Evolutionary conservation across 1,140 invertebrate genomes (phyloP), one percentile per base, ranked within the genome.

Genomic region (Alviniconcha marisindica): DNA sequence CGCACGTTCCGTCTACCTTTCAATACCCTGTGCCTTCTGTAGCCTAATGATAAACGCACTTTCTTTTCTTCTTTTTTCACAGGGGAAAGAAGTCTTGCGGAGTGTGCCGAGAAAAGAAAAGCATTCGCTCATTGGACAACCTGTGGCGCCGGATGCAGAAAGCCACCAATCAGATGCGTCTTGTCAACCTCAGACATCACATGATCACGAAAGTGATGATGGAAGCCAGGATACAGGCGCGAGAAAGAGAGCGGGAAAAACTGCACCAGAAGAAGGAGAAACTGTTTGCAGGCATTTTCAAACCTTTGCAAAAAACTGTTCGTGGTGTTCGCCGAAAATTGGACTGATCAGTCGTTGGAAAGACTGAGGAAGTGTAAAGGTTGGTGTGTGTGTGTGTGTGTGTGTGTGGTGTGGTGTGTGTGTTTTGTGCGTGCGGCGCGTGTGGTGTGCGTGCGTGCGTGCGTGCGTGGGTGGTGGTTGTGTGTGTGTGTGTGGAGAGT

Each of bases 161-260:
- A 69, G 77, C 77, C 14, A 80, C 77, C 77, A 80, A 80, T 80
- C 77, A 80, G 77, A 80, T 80, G 77, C 54, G 77, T 18, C 77
- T 80, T 66, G 56, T 80, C 36, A 80, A 80, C 77, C 77, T 80
- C 56, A 33, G 77, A 7, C 77, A 80, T 31, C 77, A 66, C 38
- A 38, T 80, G 38, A 80, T 80, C 77, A 80, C 77, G 56, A 80
- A 80, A 28, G 48, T 80, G 33, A 80, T 80, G 77, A 80, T 80
- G 77, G 77, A 80, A 44, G 51, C 77, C 24, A 33, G 77, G 1
- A 80, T 80, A 24, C 28, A 66, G 56, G 77, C 77, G 0, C 33
- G 77, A 2, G n/a, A 60, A 31, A 31, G 38, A 21, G 77, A 80
- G 60, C 21, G 77, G 18, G 77, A 80, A 38, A 80, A 44, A 63